These are phyloP conservation scores for Galeopsomyia nigrocyanea DNA, from an alignment of 2,888 invertebrate species.

Conservation along the genomic window DNA sequence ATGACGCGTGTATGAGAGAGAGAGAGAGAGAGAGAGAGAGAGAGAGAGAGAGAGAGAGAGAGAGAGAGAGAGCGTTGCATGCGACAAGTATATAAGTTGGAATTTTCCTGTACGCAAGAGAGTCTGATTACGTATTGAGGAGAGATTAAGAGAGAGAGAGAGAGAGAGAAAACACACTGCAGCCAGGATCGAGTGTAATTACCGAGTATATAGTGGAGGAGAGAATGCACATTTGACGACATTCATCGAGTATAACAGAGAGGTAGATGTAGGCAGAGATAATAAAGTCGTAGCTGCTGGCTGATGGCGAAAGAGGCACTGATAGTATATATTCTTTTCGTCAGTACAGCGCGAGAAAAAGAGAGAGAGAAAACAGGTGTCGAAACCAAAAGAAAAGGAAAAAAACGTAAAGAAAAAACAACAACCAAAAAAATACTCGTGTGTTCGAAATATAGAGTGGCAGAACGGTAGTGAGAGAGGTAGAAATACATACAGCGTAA, in stretches of 20 bases:
- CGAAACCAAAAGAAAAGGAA: not conserved
- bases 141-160: no score
- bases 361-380: slow-evolving; percentile 2
- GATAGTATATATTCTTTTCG: slow-evolving; percentile 17
- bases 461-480: slow-evolving; percentile 52
- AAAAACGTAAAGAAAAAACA: slow-evolving; percentile 2
- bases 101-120: no score
- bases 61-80: no score
- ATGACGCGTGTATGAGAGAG: no score
- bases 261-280: not conserved
- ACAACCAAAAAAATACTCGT: no score
- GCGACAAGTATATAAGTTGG: no score
- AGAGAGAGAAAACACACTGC: no score
- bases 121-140: no score
- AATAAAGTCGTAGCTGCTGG: not conserved
- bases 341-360: slow-evolving; percentile 1
- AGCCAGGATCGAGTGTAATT: no score
- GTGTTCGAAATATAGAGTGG: not conserved
- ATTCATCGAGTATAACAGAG: not conserved
- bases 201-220: no score
- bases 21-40: no score
- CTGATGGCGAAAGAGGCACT: slow-evolving; percentile 18
- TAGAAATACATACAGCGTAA: slow-evolving; percentile 68
- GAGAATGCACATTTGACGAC: slow-evolving; percentile 10
- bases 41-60: no score